These are phyloP conservation scores for Parus major DNA, from an alignment of 2,113 vertebrate genomes.

Conservation along the genomic window DNA sequence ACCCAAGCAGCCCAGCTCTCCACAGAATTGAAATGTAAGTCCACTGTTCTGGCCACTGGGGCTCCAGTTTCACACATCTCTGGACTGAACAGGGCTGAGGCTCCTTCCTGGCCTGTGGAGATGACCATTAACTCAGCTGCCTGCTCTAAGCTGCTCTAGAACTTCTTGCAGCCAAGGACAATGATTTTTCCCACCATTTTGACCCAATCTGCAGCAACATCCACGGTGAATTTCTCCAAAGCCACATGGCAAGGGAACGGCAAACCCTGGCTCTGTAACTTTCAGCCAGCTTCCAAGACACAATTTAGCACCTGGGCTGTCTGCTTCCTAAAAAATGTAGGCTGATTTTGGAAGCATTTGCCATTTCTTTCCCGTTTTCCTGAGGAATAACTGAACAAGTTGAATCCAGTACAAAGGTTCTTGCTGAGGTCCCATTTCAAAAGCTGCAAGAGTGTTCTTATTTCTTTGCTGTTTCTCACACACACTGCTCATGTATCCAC, in stretches of 20 bases:
- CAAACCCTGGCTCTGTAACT: neutral
- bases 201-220: neutral
- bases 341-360: neutral
- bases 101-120: neutral
- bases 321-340: neutral
- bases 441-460: neutral
- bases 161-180: neutral
- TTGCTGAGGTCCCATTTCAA: neutral
- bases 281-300: neutral
- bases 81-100: neutral
- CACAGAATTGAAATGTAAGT: rapidly evolving
- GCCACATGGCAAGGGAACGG: neutral
- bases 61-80: neutral
- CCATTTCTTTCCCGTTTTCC: neutral
- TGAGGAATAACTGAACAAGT: neutral
- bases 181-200: neutral
- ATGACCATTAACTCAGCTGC: neutral
- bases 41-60: neutral
- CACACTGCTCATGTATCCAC: neutral
- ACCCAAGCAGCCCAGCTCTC: neutral
- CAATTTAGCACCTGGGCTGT: neutral
- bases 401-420: neutral
- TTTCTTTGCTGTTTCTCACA: neutral
- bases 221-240: neutral
- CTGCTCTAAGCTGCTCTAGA: neutral